Evolutionary conservation across 2,888 invertebrate genomes (phyloP).

Genomic region (Euplexia lucipara): DNA sequence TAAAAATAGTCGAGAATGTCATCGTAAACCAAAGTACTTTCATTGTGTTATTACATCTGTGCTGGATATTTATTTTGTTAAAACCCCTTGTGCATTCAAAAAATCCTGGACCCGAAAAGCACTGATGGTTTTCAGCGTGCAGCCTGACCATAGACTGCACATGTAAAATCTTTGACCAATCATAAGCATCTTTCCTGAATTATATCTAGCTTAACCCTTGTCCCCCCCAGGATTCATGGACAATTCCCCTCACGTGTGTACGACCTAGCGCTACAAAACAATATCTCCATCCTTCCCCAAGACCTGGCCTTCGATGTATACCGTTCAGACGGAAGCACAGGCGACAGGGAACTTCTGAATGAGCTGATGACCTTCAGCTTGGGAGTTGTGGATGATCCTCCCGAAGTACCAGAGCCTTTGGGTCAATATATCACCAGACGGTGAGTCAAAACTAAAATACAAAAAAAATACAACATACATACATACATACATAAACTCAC

Average conservation of each 20-base stretch:
- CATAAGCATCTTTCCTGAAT: too few species aligned
- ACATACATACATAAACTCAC: too few species aligned
- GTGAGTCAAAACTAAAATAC: constrained; percentile 58
- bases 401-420: constrained; percentile 68
- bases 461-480: too few species aligned
- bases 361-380: constrained; percentile 68
- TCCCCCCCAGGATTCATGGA: constrained; percentile 80
- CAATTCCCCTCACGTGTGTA: constrained; percentile 70
- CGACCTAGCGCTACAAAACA: constrained; percentile 72
- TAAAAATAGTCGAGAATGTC: too few species aligned
- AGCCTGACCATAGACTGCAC: too few species aligned
- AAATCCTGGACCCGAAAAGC: too few species aligned
- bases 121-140: too few species aligned
- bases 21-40: too few species aligned
- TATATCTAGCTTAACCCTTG: not conserved
- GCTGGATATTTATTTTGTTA: too few species aligned
- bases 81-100: too few species aligned
- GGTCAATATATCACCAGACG: constrained; percentile 73
- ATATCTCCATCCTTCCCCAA: constrained; percentile 72
- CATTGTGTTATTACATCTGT: too few species aligned
- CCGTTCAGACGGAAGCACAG: constrained; percentile 68
- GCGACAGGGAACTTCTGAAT: constrained; percentile 60
- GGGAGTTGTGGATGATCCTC: constrained; percentile 63
- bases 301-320: constrained; percentile 66
- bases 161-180: too few species aligned